Evolutionary conservation across 2,797 vertebrate species (phyloP).

Genomic region (Miichthys miiuy): DNA sequence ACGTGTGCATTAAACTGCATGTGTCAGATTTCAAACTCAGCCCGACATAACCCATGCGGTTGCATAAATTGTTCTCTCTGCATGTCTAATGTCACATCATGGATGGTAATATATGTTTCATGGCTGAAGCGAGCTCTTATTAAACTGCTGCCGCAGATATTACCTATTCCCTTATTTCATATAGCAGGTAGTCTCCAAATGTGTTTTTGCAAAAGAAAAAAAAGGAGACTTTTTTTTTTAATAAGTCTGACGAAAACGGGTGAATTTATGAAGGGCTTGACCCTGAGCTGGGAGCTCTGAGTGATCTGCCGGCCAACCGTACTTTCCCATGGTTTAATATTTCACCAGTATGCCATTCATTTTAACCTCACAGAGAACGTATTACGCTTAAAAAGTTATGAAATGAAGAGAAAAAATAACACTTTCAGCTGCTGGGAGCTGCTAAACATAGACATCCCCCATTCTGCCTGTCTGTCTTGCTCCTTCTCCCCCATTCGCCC

Average conservation of each 20-base stretch:
- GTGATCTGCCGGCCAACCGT: constrained; percentile 45
- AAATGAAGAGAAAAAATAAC: constrained; percentile 65
- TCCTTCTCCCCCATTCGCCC: constrained; percentile 39
- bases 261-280: constrained; percentile 78
- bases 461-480: constrained; percentile 29
- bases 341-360: constrained; percentile 72
- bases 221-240: constrained; percentile 21
- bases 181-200: constrained; percentile 50
- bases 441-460: constrained; percentile 57
- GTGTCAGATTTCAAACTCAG: constrained; percentile 48
- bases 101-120: constrained; percentile 63
- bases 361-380: constrained; percentile 57
- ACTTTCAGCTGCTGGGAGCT: constrained; percentile 45
- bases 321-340: constrained; percentile 80
- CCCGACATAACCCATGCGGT: constrained; percentile 53
- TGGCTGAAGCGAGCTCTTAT: constrained; percentile 44
- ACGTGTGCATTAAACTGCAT: constrained; percentile 37
- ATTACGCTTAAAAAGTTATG: constrained; percentile 68
- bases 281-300: constrained; percentile 65
- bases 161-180: constrained; percentile 51
- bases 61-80: constrained; percentile 54
- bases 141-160: constrained; percentile 53
- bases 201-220: constrained; percentile 57
- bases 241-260: constrained; percentile 54
- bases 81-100: constrained; percentile 55